These are phyloP conservation scores for Brachionus asplanchnoidis DNA, from an alignment of 1,140 invertebrate species.

Conservation along the genomic window DNA sequence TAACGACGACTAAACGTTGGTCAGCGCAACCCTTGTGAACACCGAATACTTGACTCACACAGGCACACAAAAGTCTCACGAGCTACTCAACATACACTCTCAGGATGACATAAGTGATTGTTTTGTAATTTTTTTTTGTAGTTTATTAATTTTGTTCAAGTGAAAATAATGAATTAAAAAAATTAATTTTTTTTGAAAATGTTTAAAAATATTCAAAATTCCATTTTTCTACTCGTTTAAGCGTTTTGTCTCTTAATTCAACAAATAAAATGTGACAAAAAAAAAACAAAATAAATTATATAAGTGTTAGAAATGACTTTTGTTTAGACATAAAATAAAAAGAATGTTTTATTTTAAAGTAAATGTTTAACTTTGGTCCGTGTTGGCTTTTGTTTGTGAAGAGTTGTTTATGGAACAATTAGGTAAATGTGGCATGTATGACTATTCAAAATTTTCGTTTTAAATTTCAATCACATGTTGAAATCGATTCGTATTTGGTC, in stretches of 20 bases:
- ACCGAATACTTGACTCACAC: conserved; percentile 4
- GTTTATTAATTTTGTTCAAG: not conserved
- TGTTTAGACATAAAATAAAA: conserved; percentile 1
- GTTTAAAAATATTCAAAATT: not conserved
- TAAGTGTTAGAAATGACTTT: not conserved
- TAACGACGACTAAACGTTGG: not conserved
- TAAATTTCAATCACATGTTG: conserved; percentile 27
- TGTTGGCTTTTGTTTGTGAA: not conserved
- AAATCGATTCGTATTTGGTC: conserved; percentile 31
- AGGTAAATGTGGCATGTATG: not conserved
- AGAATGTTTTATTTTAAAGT: not conserved
- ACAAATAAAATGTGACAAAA: not conserved
- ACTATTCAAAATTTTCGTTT: not conserved
- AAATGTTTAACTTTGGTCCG: not conserved
- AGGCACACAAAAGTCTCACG: not conserved
- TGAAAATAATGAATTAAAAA: not conserved
- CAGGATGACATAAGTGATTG: not conserved
- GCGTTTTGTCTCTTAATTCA: not conserved
- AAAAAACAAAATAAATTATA: not conserved
- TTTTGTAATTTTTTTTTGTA: not conserved
- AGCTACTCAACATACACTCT: not conserved
- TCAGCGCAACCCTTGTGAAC: not conserved
- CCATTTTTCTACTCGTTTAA: not conserved
- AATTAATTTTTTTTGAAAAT: not conserved
- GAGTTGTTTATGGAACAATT: not conserved